phyloP scores from a whole-genome alignment of 2,888 invertebrate species.

The Caenorhabditis becei region DNA sequence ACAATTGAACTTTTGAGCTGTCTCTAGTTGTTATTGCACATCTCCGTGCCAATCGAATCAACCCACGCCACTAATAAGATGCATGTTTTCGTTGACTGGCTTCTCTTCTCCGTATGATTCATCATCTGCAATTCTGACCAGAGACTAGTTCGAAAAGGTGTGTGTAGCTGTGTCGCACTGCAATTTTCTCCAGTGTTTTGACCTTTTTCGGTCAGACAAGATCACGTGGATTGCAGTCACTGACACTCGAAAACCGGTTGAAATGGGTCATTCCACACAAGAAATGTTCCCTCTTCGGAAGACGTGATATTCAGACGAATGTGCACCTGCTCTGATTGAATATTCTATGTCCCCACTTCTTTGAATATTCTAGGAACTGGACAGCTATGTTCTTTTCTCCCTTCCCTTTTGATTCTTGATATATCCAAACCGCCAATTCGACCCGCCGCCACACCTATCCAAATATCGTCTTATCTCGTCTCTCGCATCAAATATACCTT shows the following conservation, averaged over 20 bases:
- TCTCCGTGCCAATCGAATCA: background rate
- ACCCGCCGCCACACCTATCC: slow-evolving; percentile 7
- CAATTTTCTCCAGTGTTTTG: background rate
- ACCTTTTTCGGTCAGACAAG: slow-evolving; percentile 2
- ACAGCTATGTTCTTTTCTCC: background rate
- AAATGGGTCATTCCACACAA: background rate
- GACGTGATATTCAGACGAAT: background rate
- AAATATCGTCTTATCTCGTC: slow-evolving; percentile 6
- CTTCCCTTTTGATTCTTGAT: background rate
- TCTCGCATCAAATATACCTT: background rate
- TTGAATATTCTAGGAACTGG: background rate
- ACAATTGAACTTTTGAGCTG: background rate
- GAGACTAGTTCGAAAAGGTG: background rate
- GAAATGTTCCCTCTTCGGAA: background rate
- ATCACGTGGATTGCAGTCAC: slow-evolving; percentile 5
- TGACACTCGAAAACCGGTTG: background rate
- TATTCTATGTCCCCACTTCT: background rate
- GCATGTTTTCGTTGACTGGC: slow-evolving; percentile 20
- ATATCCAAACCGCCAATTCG: background rate
- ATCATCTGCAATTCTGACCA: slow-evolving; percentile 1
- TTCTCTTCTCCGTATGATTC: slow-evolving; percentile 16
- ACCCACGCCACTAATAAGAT: background rate
- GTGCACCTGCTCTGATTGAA: background rate
- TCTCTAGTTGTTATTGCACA: background rate
- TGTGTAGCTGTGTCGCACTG: background rate